Conservation (phyloP, 2,113 vertebrate species). For the Rhinichthys klamathensis region DNA sequence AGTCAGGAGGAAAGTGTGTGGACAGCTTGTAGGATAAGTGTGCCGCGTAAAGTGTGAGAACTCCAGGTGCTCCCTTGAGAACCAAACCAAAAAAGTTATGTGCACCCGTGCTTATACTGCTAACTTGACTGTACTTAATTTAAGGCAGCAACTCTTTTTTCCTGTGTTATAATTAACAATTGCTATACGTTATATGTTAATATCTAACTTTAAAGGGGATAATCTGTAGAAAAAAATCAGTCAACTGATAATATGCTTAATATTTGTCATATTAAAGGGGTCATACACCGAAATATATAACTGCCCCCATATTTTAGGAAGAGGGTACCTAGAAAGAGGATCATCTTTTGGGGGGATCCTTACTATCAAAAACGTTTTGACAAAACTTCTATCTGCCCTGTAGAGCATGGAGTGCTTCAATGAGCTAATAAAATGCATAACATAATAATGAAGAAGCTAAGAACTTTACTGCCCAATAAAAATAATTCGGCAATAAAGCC, state of each 20-base stretch:
- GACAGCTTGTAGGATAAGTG: too few relatives aligned
- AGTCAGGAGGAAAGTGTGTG: too few relatives aligned
- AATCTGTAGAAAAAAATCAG: not conserved
- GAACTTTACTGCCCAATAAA: not conserved
- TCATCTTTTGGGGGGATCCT: not conserved
- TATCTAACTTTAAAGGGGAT: not conserved
- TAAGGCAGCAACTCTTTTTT: too few relatives aligned
- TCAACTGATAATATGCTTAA: not conserved
- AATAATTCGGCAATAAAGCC: not conserved
- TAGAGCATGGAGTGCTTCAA: not conserved
- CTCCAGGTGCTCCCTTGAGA: too few relatives aligned
- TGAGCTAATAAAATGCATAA: not conserved
- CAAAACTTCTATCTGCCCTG: not conserved
- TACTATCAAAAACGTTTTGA: too few relatives aligned
- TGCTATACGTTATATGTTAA: too few relatives aligned
- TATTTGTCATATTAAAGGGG: not conserved
- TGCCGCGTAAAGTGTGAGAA: too few relatives aligned
- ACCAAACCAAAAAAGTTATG: too few relatives aligned
- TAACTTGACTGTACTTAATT: too few relatives aligned
- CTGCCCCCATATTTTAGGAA: not conserved
- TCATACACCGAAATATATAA: not conserved
- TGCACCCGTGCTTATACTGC: too few relatives aligned
- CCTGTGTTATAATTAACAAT: too few relatives aligned
- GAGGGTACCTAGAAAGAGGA: not conserved
- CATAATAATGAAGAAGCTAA: not conserved